Evolutionary conservation across 2,113 vertebrate genomes (phyloP).

Genomic region (Etia nguti): DNA sequence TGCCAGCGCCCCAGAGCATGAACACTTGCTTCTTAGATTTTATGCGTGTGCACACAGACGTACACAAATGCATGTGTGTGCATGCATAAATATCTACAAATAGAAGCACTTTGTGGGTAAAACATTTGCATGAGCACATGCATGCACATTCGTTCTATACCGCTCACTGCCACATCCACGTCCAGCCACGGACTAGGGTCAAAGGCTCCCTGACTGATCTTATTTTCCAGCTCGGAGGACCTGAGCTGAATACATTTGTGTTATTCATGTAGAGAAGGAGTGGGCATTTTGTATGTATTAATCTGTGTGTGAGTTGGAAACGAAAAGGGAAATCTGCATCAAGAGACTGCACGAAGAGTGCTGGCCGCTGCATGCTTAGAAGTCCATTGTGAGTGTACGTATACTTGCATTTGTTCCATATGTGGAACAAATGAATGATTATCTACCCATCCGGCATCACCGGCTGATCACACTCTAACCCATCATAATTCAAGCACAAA

Average conservation of each 20-base stretch:
- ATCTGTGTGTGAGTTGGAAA: constrained; percentile 14
- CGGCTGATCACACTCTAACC: constrained; percentile 29
- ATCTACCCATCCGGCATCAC: background rate
- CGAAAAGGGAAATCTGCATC: constrained; percentile 10
- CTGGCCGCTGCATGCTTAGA: background rate
- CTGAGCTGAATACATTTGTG: constrained; percentile 65
- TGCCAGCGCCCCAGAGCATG: constrained; percentile 33
- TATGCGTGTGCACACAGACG: constrained; percentile 10
- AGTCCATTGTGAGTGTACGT: background rate
- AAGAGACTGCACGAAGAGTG: background rate
- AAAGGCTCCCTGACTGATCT: constrained; percentile 69
- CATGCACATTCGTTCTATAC: background rate
- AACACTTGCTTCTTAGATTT: constrained; percentile 14
- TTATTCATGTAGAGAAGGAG: constrained; percentile 53
- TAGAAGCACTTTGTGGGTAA: constrained; percentile 6
- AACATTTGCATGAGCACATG: constrained; percentile 17
- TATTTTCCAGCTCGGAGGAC: constrained; percentile 68
- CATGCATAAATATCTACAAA: constrained; percentile 38
- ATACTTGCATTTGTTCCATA: background rate
- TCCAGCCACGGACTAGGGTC: constrained; percentile 64
- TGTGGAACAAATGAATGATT: background rate
- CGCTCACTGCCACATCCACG: constrained; percentile 39
- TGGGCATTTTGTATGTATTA: constrained; percentile 34
- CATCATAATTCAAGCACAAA: background rate
- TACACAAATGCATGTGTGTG: constrained; percentile 9